These are phyloP conservation scores for Microplitis deprimator DNA, from an alignment of 2,888 invertebrate species.

Conservation along the genomic window DNA sequence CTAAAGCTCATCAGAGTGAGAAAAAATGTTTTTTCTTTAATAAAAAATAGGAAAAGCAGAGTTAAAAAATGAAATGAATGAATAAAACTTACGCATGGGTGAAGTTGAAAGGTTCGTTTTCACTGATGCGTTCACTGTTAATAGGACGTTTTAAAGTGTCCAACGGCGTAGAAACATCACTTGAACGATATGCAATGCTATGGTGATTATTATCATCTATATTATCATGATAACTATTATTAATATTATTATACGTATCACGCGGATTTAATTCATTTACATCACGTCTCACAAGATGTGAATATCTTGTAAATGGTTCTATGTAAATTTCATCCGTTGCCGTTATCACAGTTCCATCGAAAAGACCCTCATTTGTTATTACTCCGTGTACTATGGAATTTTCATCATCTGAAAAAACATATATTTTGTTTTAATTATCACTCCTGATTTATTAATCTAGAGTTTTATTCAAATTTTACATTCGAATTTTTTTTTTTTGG, in stretches of 20 bases:
- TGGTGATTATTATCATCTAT: slow-evolving; percentile 72
- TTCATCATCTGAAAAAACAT: slow-evolving; percentile 80
- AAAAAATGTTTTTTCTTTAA: not conserved
- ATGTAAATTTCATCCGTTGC: slow-evolving; percentile 84
- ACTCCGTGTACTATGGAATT: slow-evolving; percentile 85
- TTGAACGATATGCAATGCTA: slow-evolving; percentile 85
- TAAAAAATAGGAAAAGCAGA: not conserved
- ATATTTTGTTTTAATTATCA: too few relatives aligned
- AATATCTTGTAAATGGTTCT: slow-evolving; percentile 81
- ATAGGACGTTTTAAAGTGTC: not conserved
- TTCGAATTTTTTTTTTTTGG: too few relatives aligned
- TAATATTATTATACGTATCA: not conserved
- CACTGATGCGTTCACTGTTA: slow-evolving; percentile 4
- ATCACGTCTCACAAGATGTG: slow-evolving; percentile 64
- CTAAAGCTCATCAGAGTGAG: not conserved
- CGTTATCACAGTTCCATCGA: slow-evolving; percentile 89
- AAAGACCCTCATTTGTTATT: slow-evolving; percentile 86
- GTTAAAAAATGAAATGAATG: not conserved
- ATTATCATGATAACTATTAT: too few relatives aligned
- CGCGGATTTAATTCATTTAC: slow-evolving; percentile 59
- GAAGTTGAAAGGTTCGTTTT: slow-evolving; percentile 32
- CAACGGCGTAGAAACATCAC: slow-evolving; percentile 76
- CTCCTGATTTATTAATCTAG: too few relatives aligned
- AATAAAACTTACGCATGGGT: slow-evolving; percentile 42
- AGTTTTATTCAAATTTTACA: too few relatives aligned